Evolutionary conservation across 2,113 vertebrate genomes (phyloP).

Genomic region (Notothenia coriiceps): DNA sequence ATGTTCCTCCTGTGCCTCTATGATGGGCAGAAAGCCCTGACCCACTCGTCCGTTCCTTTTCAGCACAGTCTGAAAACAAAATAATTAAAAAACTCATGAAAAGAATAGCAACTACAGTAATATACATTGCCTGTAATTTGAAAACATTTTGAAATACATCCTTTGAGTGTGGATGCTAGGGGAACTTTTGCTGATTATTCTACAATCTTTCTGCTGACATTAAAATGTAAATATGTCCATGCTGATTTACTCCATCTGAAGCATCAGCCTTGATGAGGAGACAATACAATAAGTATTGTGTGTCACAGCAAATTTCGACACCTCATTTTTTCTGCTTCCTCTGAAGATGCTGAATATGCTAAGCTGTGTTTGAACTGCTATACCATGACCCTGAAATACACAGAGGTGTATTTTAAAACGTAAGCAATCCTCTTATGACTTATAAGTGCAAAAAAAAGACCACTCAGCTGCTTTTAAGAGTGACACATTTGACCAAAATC

Average conservation of each 20-base stretch:
- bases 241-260: not conserved
- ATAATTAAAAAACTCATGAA: not conserved
- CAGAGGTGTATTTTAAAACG: not conserved
- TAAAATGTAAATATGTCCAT: slow-evolving; percentile 31
- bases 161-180: not conserved
- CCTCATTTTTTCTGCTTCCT: not conserved
- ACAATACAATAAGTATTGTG: not conserved
- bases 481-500: not conserved
- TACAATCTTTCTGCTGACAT: slow-evolving; percentile 1
- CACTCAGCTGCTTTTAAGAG: slow-evolving; percentile 11
- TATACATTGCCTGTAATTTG: not conserved
- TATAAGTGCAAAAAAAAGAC: slow-evolving; percentile 2
- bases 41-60: slow-evolving; percentile 73
- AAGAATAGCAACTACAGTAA: not conserved
- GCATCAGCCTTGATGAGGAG: slow-evolving; percentile 8
- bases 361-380: slow-evolving; percentile 1
- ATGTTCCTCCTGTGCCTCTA: slow-evolving; percentile 51
- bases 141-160: not conserved
- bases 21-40: slow-evolving; percentile 64
- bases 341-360: slow-evolving; percentile 21
- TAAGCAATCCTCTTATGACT: slow-evolving; percentile 26
- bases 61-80: slow-evolving; percentile 53
- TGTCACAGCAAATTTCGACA: not conserved
- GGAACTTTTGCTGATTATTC: not conserved
- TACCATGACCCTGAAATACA: slow-evolving; percentile 1